These are phyloP conservation scores for Ateles fusciceps DNA, from an alignment of 2,797 vertebrate species.

Conservation along the genomic window DNA sequence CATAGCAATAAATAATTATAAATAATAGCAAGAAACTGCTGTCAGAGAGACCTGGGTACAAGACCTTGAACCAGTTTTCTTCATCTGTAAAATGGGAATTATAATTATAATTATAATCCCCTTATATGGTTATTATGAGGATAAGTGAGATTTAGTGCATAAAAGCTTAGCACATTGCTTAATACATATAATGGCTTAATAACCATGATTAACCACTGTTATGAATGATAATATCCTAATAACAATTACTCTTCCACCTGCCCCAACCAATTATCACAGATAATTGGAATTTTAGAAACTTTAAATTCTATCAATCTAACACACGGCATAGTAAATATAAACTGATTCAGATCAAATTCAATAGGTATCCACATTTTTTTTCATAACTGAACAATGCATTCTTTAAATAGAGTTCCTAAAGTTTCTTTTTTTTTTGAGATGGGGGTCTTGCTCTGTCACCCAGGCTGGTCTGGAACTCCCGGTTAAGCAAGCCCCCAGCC, in stretches of 20 bases:
- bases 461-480: background rate
- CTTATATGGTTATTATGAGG: background rate
- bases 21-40: slow-evolving; percentile 11
- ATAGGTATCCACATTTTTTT: background rate
- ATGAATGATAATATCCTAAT: background rate
- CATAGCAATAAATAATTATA: background rate
- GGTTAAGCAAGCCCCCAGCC: background rate
- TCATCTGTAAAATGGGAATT: background rate
- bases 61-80: background rate
- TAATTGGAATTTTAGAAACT: slow-evolving; percentile 11
- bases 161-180: background rate
- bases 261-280: slow-evolving; percentile 13
- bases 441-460: background rate
- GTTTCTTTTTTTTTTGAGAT: background rate
- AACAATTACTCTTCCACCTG: background rate
- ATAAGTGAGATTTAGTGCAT: background rate
- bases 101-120: background rate
- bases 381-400: background rate
- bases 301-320: background rate
- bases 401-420: background rate
- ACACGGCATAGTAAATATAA: background rate
- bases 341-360: slow-evolving; percentile 36
- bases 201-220: background rate
- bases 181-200: background rate
- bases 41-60: slow-evolving; percentile 20